These are phyloP conservation scores for Heteractis magnifica DNA, from an alignment of 92 coral and sea anemone species.

Conservation along the genomic window DNA sequence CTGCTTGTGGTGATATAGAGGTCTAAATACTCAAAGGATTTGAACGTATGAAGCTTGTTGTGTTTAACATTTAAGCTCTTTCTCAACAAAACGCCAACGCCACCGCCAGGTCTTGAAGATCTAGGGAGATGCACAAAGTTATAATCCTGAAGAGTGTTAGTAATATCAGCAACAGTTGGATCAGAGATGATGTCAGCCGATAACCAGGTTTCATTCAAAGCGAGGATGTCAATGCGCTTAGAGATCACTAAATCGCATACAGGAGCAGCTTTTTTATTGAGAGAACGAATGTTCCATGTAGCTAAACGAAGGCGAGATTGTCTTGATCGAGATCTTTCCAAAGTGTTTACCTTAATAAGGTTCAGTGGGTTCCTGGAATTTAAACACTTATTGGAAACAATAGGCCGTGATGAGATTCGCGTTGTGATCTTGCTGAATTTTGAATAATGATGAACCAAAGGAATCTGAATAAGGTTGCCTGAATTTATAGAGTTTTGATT, in stretches of 20 bases:
- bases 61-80: conserved; percentile 16
- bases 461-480: conserved; percentile 21
- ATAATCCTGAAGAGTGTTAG: no score
- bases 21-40: conserved; percentile 35
- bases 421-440: conserved; percentile 2
- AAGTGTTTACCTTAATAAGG: conserved; percentile 42
- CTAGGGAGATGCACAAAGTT: not conserved
- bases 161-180: no score
- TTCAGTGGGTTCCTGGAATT: conserved; percentile 34
- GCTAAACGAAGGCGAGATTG: conserved; percentile 36
- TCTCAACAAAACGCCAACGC: no score
- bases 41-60: conserved; percentile 7
- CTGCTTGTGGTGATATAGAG: conserved; percentile 10
- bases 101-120: not conserved
- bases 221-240: conserved; percentile 6
- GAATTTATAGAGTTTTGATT: conserved; percentile 21
- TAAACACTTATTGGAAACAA: conserved; percentile 13
- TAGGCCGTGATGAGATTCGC: conserved; percentile 29
- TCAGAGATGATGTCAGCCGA: no score
- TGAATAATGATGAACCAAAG: conserved; percentile 20
- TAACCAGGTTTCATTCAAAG: not conserved
- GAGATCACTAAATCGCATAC: not conserved
- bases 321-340: conserved; percentile 14
- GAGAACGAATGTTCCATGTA: not conserved
- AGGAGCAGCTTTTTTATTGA: no score